These are phyloP conservation scores for Charadrius vociferus DNA, from an alignment of 2,113 vertebrate genomes.

Conservation along the genomic window DNA sequence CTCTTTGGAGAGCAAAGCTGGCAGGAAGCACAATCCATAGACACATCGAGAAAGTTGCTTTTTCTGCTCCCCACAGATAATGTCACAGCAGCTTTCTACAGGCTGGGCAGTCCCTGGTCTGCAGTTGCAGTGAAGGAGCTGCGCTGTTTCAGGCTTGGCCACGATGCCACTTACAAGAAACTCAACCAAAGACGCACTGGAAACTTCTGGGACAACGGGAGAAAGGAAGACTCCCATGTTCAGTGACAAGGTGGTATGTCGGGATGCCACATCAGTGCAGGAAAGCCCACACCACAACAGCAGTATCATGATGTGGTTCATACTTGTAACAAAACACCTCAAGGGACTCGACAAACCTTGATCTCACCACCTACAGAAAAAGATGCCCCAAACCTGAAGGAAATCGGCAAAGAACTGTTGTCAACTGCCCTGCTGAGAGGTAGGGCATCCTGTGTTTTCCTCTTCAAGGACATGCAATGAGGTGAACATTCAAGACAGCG, in stretches of 20 bases:
- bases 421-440: not conserved
- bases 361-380: not conserved
- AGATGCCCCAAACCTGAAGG: not conserved
- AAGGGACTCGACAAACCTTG: not conserved
- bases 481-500: not conserved
- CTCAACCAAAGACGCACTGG: not conserved
- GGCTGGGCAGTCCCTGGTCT: not conserved
- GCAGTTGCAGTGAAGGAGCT: not conserved
- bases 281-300: not conserved
- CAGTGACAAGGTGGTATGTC: not conserved
- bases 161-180: not conserved
- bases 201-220: not conserved
- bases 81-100: not conserved
- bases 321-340: not conserved
- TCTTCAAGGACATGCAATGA: not conserved
- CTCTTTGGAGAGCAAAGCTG: not conserved
- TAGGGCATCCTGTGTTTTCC: not conserved
- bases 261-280: rapidly evolving
- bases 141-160: rapidly evolving
- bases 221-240: not conserved
- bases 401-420: not conserved
- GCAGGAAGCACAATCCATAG: not conserved
- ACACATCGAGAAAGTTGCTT: not conserved
- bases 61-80: not conserved
- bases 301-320: not conserved